Base-by-base conservation (phyloP, 30 jellyfish, hydroid and myxozoan genomes). In the Haliclystus octoradiatus region DNA sequence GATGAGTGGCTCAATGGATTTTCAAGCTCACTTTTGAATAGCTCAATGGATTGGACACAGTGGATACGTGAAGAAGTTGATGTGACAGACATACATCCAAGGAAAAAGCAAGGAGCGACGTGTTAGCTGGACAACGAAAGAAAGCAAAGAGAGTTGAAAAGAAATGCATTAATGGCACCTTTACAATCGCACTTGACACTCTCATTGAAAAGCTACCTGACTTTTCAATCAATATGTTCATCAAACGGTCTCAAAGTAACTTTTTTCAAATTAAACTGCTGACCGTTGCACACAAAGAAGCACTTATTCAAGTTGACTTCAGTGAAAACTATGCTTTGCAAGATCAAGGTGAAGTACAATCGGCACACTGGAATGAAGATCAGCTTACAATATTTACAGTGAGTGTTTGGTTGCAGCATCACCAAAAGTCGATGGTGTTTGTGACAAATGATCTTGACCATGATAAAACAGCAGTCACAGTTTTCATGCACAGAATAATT, bases 291-390 rank as follows among this genome's bases (percentile, higher is more conserved):
- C 72, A 66, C 23, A 22, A 33, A 76, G 67, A 72, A 30, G 89
- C 84, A 22, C 74, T 66, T 4, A 67, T 76, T 76, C 82, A 76
- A 67, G 34, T 76, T 2, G 75, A 76, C 52, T 76, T 76, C 65
- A 76, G 89, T 34, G 67, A 76, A 68, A 76, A 67, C 67, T 65
- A 74, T 49, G 63, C 66, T 52, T 74, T 76, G 50, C 80, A 76
- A 35, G 62, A 60, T 52, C 83, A 67, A 76, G 77, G 77, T 14
- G 82, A 76, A 60, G 30, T 76, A 23, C 89, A 76, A 68, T 28
- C 78, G 24, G 79, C 92, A 29, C 79, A 69, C 40, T 69, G 92
- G 78, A 69, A 78, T 46, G 73, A 78, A 50, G 60, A 62, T 34
- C 79, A 40, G 30, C 53, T 49, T 68, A 15, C 69, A 15, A 15